Evolutionary conservation across 2,888 invertebrate species (phyloP), one percentile per base, ranked within the genome.

Genomic region (Pheosia tremula): DNA sequence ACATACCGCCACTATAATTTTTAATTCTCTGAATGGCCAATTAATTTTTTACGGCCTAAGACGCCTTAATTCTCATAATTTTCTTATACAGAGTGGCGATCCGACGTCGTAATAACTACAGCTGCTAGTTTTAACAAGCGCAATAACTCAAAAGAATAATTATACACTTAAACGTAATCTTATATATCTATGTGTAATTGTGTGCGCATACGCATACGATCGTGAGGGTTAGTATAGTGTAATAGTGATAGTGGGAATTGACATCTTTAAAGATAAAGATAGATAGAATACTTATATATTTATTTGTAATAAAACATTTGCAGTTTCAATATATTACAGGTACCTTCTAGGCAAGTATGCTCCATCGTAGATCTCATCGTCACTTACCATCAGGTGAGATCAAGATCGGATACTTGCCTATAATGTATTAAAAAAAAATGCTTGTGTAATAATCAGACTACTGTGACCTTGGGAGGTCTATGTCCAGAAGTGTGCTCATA

Each of bases 101-200:
- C 37, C 74, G 70, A 77, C 75, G 72, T 72, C 72, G 69, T 66
- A 70, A 72, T 70, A 70, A 63, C 66, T 67, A 72, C 75, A 77
- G 75, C 70, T 75, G 75, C 70, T 62, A 72, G 75, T 66, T 66
- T 72, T 66, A 70, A 68, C 67, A 67, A 74, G 65, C 45, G 69
- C 65, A 67, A 75, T 75, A 77, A 75, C 64, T 77, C 75, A 75
- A 72, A 75, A 64, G 65, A 56, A 67, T 75, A 75, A 77, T 75
- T 70, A 77, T 68, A 74, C 59, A 69, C 62, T 52, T 9, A 62
- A 36, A 43, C 50, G 43, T 47, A 11, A 58, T 58, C 24, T 39
- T 58, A 39, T n/a, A 5, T 50, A 39, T 57, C n/a, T 58, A 58
- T 66, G 60, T 66, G 58, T 62, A 59, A 53, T 61, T 61, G 55